Evolutionary conservation across 2,113 vertebrate genomes (phyloP).

Genomic region (Strix uralensis): DNA sequence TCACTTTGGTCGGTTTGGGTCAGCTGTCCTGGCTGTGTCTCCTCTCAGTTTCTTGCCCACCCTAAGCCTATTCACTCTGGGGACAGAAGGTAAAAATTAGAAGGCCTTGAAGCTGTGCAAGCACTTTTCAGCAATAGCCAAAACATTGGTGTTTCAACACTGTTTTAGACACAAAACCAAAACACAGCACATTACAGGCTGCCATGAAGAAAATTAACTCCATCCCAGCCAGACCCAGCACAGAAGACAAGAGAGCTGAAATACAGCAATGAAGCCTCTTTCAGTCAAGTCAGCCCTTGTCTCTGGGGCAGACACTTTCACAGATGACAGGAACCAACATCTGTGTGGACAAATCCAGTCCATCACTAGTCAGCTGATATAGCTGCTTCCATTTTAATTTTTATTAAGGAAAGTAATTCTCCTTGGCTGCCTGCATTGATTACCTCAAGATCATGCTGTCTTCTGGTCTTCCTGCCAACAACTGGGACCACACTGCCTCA

Average conservation of each 20-base stretch:
- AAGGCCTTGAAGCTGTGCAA: neutral
- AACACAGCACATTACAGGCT: neutral
- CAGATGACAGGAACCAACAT: neutral
- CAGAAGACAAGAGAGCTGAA: neutral
- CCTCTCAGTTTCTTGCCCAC: neutral
- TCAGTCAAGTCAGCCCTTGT: neutral
- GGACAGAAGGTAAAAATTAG: neutral
- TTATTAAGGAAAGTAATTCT: neutral
- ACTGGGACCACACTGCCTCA: neutral
- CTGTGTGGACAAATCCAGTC: neutral
- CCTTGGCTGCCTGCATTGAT: neutral
- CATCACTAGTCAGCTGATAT: neutral
- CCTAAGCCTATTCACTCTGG: neutral
- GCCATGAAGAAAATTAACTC: neutral
- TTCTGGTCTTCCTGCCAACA: neutral
- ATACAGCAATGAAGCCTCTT: neutral
- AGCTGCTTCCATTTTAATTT: neutral
- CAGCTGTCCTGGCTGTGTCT: neutral
- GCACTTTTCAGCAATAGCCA: neutral
- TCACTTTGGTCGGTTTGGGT: accelerated
- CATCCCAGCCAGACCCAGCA: neutral
- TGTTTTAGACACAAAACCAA: neutral
- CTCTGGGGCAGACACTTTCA: neutral
- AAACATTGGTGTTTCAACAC: neutral
- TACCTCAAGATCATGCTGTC: neutral